Percentiles rank a stretch among this genome's conserved stretches.
phyloP scores from a whole-genome alignment of 2,888 invertebrate species.

The Salpingus planirostris region DNA sequence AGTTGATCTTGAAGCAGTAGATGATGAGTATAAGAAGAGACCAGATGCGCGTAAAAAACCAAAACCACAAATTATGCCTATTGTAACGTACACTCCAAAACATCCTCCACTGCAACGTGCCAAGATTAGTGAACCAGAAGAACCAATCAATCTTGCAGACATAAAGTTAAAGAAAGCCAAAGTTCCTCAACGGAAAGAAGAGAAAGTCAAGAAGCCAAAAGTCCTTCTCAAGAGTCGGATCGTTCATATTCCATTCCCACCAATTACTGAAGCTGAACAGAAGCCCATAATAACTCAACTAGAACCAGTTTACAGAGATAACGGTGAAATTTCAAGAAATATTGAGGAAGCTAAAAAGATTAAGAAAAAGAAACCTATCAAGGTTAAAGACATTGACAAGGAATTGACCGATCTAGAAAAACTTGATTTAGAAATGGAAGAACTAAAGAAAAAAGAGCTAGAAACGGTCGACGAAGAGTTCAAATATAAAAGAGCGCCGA shows the following conservation, averaged over 20 bases:
- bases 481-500: slow-evolving; percentile 31
- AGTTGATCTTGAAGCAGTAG: slow-evolving; percentile 30
- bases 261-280: slow-evolving; percentile 28
- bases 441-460: slow-evolving; percentile 35
- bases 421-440: slow-evolving; percentile 38
- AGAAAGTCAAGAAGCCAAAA: slow-evolving; percentile 48
- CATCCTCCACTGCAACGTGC: slow-evolving; percentile 10
- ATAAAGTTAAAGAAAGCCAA: slow-evolving; percentile 49
- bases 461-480: slow-evolving; percentile 38
- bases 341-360: slow-evolving; percentile 41
- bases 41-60: slow-evolving; percentile 21
- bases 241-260: slow-evolving; percentile 43
- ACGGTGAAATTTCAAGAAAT: slow-evolving; percentile 44
- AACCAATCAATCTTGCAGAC: slow-evolving; percentile 54
- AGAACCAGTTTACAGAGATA: slow-evolving; percentile 29
- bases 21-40: slow-evolving; percentile 27
- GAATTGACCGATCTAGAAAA: slow-evolving; percentile 40
- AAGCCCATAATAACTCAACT: slow-evolving; percentile 31
- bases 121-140: slow-evolving; percentile 49
- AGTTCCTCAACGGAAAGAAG: slow-evolving; percentile 24
- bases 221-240: slow-evolving; percentile 63
- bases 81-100: slow-evolving; percentile 6
- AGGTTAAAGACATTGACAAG: slow-evolving; percentile 37
- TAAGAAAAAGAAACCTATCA: slow-evolving; percentile 32
- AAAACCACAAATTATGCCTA: slow-evolving; percentile 21